Percentiles rank a stretch among this genome's conserved stretches.
Conservation (phyloP, 2,113 vertebrate genomes). For the Cariama cristata region DNA sequence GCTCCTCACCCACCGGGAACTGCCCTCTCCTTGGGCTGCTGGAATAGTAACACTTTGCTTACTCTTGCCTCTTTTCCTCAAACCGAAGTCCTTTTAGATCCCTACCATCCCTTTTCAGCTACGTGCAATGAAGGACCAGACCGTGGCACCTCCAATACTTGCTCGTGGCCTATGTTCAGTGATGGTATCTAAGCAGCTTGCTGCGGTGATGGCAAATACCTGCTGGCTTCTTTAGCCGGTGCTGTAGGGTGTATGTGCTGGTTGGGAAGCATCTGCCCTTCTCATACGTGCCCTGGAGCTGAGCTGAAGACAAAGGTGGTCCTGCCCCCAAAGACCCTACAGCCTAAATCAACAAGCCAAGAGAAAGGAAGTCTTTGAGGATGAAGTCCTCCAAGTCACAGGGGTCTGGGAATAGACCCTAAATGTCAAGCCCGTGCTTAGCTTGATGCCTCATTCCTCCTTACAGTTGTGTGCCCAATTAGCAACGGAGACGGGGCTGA, state of each 20-base stretch:
- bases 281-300: background rate
- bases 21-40: background rate
- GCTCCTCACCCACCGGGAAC: background rate
- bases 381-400: background rate
- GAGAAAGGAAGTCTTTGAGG: background rate
- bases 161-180: background rate
- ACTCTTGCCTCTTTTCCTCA: background rate
- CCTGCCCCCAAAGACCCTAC: background rate
- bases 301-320: background rate
- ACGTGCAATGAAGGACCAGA: background rate
- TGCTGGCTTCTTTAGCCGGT: background rate
- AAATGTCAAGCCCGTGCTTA: background rate
- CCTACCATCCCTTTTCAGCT: background rate
- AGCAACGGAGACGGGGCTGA: background rate
- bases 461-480: background rate
- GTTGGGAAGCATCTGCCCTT: background rate
- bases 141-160: background rate
- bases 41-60: background rate
- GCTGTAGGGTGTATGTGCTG: background rate
- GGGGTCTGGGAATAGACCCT: background rate
- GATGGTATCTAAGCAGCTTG: background rate
- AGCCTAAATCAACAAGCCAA: background rate
- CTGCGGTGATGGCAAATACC: background rate
- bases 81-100: background rate
- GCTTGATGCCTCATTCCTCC: background rate